A percentile compares a stretch with the other conserved stretches of the same genome.
Conservation (phyloP, 2,113 vertebrate species). For the Zosterops borbonicus region DNA sequence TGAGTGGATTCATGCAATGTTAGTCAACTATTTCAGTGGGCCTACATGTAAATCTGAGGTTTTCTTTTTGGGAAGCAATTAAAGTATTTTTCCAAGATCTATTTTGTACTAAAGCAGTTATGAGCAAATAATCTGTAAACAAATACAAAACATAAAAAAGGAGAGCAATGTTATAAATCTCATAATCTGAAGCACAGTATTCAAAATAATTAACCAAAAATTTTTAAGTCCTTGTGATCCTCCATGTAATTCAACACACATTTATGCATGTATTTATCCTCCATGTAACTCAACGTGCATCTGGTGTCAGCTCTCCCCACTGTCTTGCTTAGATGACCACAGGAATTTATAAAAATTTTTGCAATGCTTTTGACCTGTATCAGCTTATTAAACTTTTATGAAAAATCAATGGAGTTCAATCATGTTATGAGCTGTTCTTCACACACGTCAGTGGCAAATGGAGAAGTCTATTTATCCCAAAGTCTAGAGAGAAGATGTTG, state of each 20-base stretch:
- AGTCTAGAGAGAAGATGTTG: not conserved
- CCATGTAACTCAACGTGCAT: not conserved
- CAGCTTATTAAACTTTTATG: conserved; percentile 77
- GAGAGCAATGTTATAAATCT: not conserved
- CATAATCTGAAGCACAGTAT: not conserved
- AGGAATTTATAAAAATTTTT: conserved; percentile 72
- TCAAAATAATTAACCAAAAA: not conserved
- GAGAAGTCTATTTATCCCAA: conserved; percentile 28
- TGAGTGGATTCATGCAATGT: not conserved
- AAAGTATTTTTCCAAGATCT: not conserved
- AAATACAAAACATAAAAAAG: not conserved
- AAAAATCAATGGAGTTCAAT: conserved; percentile 76
- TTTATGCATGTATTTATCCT: not conserved
- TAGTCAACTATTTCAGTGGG: not conserved
- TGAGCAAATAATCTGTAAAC: not conserved
- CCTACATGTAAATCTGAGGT: not conserved
- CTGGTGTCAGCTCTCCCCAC: conserved; percentile 27
- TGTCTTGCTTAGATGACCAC: conserved; percentile 33
- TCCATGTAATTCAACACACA: not conserved
- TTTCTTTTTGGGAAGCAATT: not conserved
- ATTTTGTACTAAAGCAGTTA: not conserved
- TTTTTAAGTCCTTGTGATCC: not conserved
- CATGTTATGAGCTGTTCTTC: conserved; percentile 55
- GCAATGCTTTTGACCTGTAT: conserved; percentile 74
- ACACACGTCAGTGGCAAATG: conserved; percentile 48